Base-by-base conservation (phyloP, 1,140 invertebrate genomes). In the Alviniconcha marisindica region DNA sequence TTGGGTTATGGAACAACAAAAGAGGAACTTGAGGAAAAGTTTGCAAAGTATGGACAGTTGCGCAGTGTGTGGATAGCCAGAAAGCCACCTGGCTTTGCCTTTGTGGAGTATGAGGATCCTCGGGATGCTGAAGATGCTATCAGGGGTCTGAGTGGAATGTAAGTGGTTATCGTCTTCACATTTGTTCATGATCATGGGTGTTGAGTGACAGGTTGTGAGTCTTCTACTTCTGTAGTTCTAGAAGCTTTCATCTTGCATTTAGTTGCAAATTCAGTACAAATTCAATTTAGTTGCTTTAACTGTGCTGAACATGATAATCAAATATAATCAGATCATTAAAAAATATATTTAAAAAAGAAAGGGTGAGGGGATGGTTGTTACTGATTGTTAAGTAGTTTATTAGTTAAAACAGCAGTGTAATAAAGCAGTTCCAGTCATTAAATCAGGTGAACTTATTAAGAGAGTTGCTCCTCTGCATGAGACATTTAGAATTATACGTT, bases 31-130 rank as follows among this genome's bases (percentile, higher is more conserved):
- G 89, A 92, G 83, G 90, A 91, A 38, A 86, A 87, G 36, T 92
- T 92, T 84, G 78, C 84, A 51, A 96, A 98, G 89, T 99, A 99
- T 93, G 98, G 98, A 5, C 96, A 97, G 48, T 93, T 99, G 84
- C 95, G 96, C 85, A 98, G 98, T 94, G 97, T 99, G 21, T 99
- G 97, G 97, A 97, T 99, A 4, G 97, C 97, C 1, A 94, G 97
- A 88, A 98, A 98, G 93, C 93, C 93, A 24, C 91, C 92, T 77
- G 93, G 98, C 63, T 99, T 99, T 94, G 98, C 97, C 10, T 99
- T 99, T 94, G 97, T 99, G n/a, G 97, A 99, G 93, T 99, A 98
- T 93, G 97, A 99, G 93, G 98, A 98, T 93, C 95, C 96, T 89
- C 96, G 97, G 90, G 98, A 99, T 94, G 98, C 97, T 14, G 97